Base-by-base conservation (phyloP, 2,888 invertebrate species). In the Pantelozetes paolii region DNA sequence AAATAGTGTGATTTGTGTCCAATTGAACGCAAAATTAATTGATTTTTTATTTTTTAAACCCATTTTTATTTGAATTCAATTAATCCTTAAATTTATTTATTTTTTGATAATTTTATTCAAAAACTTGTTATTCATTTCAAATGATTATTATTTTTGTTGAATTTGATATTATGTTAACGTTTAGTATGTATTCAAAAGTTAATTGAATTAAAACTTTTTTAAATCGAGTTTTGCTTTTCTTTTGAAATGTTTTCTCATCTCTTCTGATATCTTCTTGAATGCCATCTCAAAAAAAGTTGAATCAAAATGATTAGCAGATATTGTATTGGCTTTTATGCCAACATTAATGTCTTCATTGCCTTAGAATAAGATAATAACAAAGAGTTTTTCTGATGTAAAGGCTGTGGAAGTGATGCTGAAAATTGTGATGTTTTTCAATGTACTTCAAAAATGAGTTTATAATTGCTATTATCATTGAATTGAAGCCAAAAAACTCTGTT, bases 281-380 rank as follows among this genome's bases (percentile, higher is more conserved):
- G 26, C 1, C 2, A 28, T 11, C 11, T 57, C 3, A 28, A 15
- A 28, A 54, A 28, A 57, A 9, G 13, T 26, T 23, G 26, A 57
- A 57, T 57, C 26, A 1, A 26, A 57, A 28, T 26, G 9, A 57
- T 30, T 57, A 2, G 11, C 15, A n/a, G 26, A 57, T 57, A 30
- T 57, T 30, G 26, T 28, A 9, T 57, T 9, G 26, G 11, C 3
- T 57, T 28, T 57, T 15, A 23, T 57, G 57, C 57, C 57, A 57
- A 57, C 57, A 28, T 57, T 57, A 57, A 57, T 57, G 57, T 57
- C 57, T 57, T 57, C 57, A 57, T 57, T 57, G 57, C 26, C 57
- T 15, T 26, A 28, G 15, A 9, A 57, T 57, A 48, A 15, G 9
- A 57, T 57, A 57, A 57, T 57, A 57, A 57, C 57, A 57, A 3